A percentile compares a stretch with the other conserved stretches of the same genome.
Conservation (phyloP, 2,113 vertebrate genomes). For the Thalassarche chlororhynchos region DNA sequence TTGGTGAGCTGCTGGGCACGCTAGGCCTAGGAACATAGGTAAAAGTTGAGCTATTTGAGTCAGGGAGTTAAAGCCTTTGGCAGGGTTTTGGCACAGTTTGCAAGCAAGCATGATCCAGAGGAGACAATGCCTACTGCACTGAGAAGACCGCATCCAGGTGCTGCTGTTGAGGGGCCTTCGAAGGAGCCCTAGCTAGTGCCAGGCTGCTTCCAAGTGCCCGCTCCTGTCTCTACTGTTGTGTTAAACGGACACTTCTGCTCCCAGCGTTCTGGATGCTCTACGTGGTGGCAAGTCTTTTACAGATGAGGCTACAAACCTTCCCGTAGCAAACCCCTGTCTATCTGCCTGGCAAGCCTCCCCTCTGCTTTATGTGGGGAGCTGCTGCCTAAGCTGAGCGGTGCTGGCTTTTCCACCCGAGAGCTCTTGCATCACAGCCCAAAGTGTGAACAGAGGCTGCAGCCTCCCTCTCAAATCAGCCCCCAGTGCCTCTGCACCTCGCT, state of each 20-base stretch:
- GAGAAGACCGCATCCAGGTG: background rate
- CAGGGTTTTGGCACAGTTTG: background rate
- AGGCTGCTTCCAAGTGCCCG: background rate
- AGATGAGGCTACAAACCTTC: background rate
- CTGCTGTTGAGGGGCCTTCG: background rate
- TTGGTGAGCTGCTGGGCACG: rapidly evolving
- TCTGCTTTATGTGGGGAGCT: background rate
- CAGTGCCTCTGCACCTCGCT: constrained; percentile 10
- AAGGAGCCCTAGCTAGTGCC: background rate
- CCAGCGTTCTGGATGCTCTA: background rate
- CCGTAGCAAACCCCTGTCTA: background rate
- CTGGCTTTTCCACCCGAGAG: background rate
- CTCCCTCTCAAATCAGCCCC: background rate
- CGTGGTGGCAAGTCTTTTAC: background rate
- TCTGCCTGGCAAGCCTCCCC: background rate
- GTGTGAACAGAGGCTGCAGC: background rate
- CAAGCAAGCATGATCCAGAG: background rate
- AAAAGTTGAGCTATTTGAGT: background rate
- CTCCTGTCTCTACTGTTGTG: background rate
- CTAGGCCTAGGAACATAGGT: rapidly evolving
- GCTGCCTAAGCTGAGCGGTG: background rate
- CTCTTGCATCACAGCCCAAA: background rate
- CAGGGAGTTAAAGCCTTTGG: background rate
- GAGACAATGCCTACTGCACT: background rate
- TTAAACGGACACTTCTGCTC: background rate